Evolutionary conservation across 1,140 invertebrate species (phyloP), one percentile per base, ranked within the genome.

Genomic region (Drosophila aff.): DNA sequence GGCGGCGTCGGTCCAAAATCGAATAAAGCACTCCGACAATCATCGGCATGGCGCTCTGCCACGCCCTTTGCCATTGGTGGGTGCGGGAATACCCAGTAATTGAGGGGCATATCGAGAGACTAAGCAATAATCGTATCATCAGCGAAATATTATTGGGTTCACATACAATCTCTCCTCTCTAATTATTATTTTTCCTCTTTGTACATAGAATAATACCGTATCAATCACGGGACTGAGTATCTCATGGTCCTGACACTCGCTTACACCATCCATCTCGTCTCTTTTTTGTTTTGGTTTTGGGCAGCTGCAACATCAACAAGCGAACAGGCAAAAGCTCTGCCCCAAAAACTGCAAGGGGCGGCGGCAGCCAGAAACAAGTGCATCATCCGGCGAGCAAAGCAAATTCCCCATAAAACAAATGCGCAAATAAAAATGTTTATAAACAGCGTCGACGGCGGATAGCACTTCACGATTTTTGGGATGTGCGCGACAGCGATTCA

Each of bases 21-120:
- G 75, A 78, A 78, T 78, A 78, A 78, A 78, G 74, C 75, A 77
- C 74, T 78, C 75, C 7, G 64, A 77, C 75, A 78, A 77, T 77
- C 75, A 69, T 77, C 41, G 64, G 74, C 18, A 58, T 59, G 62
- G 31, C 28, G 28, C 46, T 59, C 46, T 44, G 57, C 49, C 75
- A 77, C 75, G 75, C 75, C 75, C 74, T 69, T 36, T 77, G 57
- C 64, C 74, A 68, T 77, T 77, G 47, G 75, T 57, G 0, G 44
- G 60, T 58, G 55, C 74, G 13, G 6, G 4, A 7, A 38, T n/a
- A 33, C 28, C 40, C 21, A 4, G 36, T 46, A 18, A 6, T 44
- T 33, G 13, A 13, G 1, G 33, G 15, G 53, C 21, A 40, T 23
- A 16, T 2, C 3, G 8, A 4, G 3, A 26, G 7, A 6, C 11